A percentile compares a stretch with the other conserved stretches of the same genome.
These are phyloP conservation scores for Odontamblyopus lacepedii DNA, from an alignment of 2,797 vertebrate genomes.

Conservation along the genomic window DNA sequence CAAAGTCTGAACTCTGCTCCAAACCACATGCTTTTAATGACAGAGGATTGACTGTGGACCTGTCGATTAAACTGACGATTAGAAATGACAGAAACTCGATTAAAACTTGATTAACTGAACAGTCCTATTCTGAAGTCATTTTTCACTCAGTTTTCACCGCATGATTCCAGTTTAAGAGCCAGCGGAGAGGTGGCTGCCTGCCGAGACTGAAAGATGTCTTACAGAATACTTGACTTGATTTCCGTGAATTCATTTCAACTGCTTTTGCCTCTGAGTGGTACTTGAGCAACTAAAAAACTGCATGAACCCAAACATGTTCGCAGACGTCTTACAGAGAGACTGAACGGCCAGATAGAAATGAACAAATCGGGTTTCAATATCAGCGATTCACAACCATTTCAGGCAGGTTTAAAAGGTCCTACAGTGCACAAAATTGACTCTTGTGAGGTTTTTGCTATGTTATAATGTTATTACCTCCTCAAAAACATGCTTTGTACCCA, in stretches of 20 bases:
- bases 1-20: too few relatives aligned
- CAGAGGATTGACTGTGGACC: too few relatives aligned
- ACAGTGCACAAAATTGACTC: too few relatives aligned
- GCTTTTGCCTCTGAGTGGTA: constrained; percentile 16
- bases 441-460: too few relatives aligned
- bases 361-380: constrained; percentile 12
- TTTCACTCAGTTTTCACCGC: neutral
- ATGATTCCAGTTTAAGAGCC: constrained; percentile 9
- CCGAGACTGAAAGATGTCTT: neutral
- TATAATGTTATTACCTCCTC: too few relatives aligned
- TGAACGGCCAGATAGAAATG: constrained; percentile 23
- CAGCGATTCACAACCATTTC: constrained; percentile 35
- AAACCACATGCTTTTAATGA: too few relatives aligned
- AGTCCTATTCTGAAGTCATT: neutral
- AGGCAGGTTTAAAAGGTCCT: constrained; percentile 22
- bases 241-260: constrained; percentile 28
- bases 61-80: neutral
- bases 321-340: constrained; percentile 25
- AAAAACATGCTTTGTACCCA: too few relatives aligned
- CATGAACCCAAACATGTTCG: constrained; percentile 25
- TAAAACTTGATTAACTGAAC: too few relatives aligned
- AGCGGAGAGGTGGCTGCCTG: neutral
- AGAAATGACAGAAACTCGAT: too few relatives aligned
- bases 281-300: constrained; percentile 29
- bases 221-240: constrained; percentile 26